phyloP scores from a whole-genome alignment of 2,113 vertebrate species.

The Zosterops japonicus region DNA sequence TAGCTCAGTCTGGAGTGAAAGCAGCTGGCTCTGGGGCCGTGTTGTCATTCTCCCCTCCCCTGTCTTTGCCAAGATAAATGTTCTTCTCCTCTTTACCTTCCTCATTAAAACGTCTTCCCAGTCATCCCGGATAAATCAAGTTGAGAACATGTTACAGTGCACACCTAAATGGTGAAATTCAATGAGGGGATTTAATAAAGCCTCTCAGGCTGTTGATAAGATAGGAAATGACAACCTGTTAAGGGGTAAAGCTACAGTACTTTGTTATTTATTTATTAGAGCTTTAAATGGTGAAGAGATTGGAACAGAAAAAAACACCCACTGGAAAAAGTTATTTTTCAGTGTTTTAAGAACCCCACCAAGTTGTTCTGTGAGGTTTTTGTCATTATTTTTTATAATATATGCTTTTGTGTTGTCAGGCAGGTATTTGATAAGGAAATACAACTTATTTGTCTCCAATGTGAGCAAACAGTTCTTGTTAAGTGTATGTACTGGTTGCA shows the following conservation, averaged over 20 bases:
- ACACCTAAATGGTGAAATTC: neutral
- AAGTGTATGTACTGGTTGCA: neutral
- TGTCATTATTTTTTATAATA: neutral
- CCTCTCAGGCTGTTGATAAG: neutral
- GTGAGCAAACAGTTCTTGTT: neutral
- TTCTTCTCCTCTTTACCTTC: constrained; percentile 15
- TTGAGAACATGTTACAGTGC: neutral
- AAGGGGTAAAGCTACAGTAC: neutral
- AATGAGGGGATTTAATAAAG: neutral
- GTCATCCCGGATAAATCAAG: neutral
- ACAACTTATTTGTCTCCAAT: neutral
- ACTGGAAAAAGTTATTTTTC: neutral
- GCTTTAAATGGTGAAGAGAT: neutral
- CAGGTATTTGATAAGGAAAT: neutral
- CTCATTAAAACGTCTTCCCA: constrained; percentile 2
- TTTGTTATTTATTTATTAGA: neutral
- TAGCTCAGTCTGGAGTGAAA: neutral
- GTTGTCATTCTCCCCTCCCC: neutral
- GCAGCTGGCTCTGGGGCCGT: constrained; percentile 12
- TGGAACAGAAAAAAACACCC: neutral
- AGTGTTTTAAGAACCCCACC: neutral
- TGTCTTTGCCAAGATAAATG: constrained; percentile 24
- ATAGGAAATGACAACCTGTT: neutral
- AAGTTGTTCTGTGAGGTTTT: neutral
- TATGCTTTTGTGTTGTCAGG: neutral